phyloP scores from a whole-genome alignment of 2,797 vertebrate genomes.

The Bryconaethiops microstoma region DNA sequence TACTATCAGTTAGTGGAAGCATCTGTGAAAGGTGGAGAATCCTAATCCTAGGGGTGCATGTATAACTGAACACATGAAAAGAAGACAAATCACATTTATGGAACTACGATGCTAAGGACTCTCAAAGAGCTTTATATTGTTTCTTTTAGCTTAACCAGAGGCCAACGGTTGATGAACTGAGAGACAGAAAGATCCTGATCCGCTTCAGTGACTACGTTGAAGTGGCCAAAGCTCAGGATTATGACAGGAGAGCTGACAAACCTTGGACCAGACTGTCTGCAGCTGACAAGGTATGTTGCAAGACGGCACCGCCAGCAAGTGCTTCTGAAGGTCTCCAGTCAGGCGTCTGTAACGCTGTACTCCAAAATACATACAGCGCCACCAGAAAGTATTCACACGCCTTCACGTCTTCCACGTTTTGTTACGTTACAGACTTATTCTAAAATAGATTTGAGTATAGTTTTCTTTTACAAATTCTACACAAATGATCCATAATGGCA shows the following conservation, averaged over 20 bases:
- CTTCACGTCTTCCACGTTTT: no score
- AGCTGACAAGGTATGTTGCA: conserved; percentile 89
- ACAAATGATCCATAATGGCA: no score
- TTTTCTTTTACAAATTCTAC: no score
- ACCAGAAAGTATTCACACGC: no score
- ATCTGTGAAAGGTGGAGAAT: no score
- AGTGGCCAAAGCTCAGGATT: conserved; percentile 99
- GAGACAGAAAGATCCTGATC: conserved; percentile 98
- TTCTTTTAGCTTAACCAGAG: conserved; percentile 92
- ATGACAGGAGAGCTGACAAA: conserved; percentile 96
- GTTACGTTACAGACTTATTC: no score
- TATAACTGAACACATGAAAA: neutral
- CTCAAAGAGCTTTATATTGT: neutral
- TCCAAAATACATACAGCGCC: neutral
- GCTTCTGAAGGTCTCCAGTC: neutral
- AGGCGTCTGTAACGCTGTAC: neutral
- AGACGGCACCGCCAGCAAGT: conserved; percentile 3
- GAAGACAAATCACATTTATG: no score
- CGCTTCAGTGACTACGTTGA: conserved; percentile 99
- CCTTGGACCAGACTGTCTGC: conserved; percentile 97
- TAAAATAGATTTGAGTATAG: no score
- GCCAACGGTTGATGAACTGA: conserved; percentile 95
- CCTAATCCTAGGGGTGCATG: neutral
- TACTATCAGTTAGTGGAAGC: no score
- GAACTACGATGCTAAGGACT: neutral